These are phyloP conservation scores for Anneissia japonica DNA, from an alignment of 35 echinoderm and acorn worm genomes.

Conservation along the genomic window DNA sequence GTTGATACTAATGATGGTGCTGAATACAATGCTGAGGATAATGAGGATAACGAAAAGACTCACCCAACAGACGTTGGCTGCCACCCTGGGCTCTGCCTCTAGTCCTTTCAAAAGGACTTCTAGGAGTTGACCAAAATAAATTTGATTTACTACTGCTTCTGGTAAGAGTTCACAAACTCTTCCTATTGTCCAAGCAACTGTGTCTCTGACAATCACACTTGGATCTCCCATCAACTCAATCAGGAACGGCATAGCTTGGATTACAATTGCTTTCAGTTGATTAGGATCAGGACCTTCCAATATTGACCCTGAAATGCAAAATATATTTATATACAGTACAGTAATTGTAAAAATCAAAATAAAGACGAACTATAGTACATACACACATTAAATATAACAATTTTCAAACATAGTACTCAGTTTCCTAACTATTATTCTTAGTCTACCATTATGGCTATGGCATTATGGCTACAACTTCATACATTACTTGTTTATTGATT, in stretches of 20 bases:
- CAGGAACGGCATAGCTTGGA: conserved; percentile 60
- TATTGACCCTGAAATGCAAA: conserved; percentile 58
- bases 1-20: no score
- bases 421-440: no score
- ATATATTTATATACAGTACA: not conserved
- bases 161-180: conserved; percentile 88
- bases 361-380: no score
- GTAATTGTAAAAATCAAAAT: not conserved
- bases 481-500: no score
- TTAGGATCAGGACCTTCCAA: conserved; percentile 77
- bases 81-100: conserved; percentile 74
- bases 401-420: no score
- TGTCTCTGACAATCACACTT: conserved; percentile 76
- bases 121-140: conserved; percentile 46
- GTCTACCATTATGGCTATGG: no score
- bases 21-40: no score
- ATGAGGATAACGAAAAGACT: no score
- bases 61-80: conserved; percentile 99
- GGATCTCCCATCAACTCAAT: conserved; percentile 58
- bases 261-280: conserved; percentile 49
- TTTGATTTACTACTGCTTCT: conserved; percentile 60
- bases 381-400: no score
- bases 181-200: conserved; percentile 90
- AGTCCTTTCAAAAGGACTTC: conserved; percentile 47
- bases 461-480: no score